Evolutionary conservation across 1,140 invertebrate genomes (phyloP), one percentile per base, ranked within the genome.

Genomic region (Pseudomyrmex gracilis): DNA sequence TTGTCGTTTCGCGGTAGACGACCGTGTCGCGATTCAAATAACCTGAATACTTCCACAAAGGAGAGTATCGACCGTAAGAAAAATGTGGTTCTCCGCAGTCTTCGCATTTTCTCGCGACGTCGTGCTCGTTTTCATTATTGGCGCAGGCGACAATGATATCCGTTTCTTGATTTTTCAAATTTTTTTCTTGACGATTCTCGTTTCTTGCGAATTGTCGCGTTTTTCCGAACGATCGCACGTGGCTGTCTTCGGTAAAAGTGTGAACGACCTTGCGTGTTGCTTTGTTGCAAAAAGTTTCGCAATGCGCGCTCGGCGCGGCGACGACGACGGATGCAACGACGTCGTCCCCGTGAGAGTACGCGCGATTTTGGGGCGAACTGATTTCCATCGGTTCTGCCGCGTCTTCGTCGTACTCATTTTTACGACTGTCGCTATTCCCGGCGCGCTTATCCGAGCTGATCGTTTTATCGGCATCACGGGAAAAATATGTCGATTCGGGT

Each of bases 251-350:
- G n/a, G 13, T n/a, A 22, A 45, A 63, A 51, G 63, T 20, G 77
- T 87, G 85, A 55, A 53, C 61, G 10, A 84, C 57, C 83, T 87
- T 87, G 47, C 85, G 68, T 84, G 82, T 15, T 3, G 47, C 55
- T 63, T 86, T 55, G 9, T 47, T 20, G 10, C 22, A 24, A 15
- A 61, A 9, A 10, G 1, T 13, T 9, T 17, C 45, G 15, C 43
- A 68, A 73, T 47, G 67, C 55, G 63, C 34, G 74, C 9, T 20
- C 47, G 53, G 66, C 67, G 43, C 20, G 61, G 13, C 53, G 55
- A 34, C 12, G 24, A 13, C 49, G 49, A 49, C 22, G 64, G 51
- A 58, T 47, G 47, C 66, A 58, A 71, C 9, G 76, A 71, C 45
- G 58, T 80, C 45, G 55, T 80, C 43, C 76, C 66, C 66, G 3